Evolutionary conservation across 2,113 vertebrate species (phyloP), one percentile per base, ranked within the genome.

Genomic region (Naja naja): DNA sequence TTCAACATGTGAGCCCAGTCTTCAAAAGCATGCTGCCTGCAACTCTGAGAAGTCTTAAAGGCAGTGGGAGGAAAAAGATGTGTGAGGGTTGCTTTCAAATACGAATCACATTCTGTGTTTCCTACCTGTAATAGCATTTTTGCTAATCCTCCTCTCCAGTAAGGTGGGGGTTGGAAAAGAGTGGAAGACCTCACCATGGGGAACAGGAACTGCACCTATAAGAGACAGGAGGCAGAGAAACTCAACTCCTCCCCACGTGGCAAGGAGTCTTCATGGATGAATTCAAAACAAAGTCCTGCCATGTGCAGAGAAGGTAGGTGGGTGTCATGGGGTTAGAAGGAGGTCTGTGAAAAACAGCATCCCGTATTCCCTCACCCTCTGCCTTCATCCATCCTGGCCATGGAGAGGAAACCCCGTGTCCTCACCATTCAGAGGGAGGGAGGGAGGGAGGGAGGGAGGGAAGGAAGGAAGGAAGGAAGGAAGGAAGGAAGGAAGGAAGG

Each of bases 221-320:
- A 1, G 2, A 94, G 92, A 56, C 74, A 94, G 92, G 88, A 95
- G 91, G 85, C 49, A 90, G 85, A 95, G 93, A 92, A 9, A 87
- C 52, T 94, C 92, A 90, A 5, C 23, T 91, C 1, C 43, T 93
- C 22, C 43, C 86, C 49, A 14, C 3, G 64, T 91, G 55, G 27
- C 55, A 90, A 16, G 34, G 86, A 54, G 92, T 52, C 90, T 39
- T 52, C 85, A 25, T 23, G 88, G 45, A 43, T 87, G 93, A 85
- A 58, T 60, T 91, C 23, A 12, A 56, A 18, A 90, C 5, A 85
- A 91, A 88, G 2, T 60, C 87, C 54, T 22, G 34, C 74, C 34
- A 39, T 39, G 18, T 81, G 47, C 4, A 25, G 60, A 58, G 88
- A 39, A 55, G 54, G 89, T 9, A 53, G 90, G 47, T 58, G 39